These are phyloP conservation scores for Ostrea denselamellosa DNA, from an alignment of 1,140 invertebrate genomes.

Conservation along the genomic window DNA sequence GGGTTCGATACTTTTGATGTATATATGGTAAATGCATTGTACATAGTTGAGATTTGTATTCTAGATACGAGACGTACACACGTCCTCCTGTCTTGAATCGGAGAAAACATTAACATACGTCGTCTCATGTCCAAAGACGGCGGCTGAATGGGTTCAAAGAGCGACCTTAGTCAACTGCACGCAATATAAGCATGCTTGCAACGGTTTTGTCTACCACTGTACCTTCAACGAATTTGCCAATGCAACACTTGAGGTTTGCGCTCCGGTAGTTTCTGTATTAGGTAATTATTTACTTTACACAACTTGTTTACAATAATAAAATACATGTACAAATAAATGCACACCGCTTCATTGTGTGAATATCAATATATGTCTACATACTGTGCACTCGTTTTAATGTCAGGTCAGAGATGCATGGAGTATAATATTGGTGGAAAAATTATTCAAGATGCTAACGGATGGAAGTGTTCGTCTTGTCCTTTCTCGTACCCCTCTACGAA, in stretches of 20 bases:
- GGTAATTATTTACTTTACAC: not conserved
- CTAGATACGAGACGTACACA: not conserved
- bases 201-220: not conserved
- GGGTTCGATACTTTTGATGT: too few relatives aligned
- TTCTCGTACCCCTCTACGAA: not conserved
- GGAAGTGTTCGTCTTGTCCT: not conserved
- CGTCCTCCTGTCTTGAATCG: not conserved
- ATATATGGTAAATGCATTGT: too few relatives aligned
- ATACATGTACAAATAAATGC: not conserved
- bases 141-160: not conserved
- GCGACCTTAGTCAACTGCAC: not conserved
- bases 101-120: not conserved
- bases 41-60: too few relatives aligned
- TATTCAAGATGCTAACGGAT: not conserved
- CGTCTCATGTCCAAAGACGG: not conserved
- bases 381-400: not conserved
- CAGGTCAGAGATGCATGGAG: not conserved
- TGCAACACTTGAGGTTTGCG: not conserved
- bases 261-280: not conserved
- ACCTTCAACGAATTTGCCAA: not conserved
- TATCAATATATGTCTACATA: not conserved
- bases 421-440: not conserved
- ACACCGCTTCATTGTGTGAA: not conserved
- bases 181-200: not conserved
- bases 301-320: not conserved